Evolutionary conservation across 2,888 invertebrate genomes (phyloP).

Genomic region (Lumbricus terrestris): DNA sequence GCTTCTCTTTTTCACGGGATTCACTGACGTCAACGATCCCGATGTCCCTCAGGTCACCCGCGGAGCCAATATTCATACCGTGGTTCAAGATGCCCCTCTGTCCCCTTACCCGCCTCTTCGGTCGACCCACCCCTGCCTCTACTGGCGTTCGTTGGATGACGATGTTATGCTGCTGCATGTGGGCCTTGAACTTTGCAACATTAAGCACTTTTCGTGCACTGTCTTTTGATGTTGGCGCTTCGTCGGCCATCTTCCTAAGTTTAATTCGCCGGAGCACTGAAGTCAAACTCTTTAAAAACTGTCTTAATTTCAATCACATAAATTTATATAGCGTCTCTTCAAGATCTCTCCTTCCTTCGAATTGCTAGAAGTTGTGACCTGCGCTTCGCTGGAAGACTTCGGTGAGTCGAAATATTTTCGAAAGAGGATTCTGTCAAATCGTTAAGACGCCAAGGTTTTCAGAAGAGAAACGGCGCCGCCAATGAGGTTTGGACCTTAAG

Average conservation of each 20-base stretch:
- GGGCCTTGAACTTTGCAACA: background rate
- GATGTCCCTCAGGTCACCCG: constrained; percentile 37
- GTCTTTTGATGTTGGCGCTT: background rate
- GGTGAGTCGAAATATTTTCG: too few species aligned
- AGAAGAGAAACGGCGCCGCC: too few species aligned
- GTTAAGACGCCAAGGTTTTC: too few species aligned
- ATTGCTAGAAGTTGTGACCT: too few species aligned
- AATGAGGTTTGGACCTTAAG: too few species aligned
- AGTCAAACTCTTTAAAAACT: too few species aligned
- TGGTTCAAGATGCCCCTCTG: background rate
- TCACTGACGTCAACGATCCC: constrained; percentile 59
- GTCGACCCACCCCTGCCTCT: background rate
- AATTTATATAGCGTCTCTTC: too few species aligned
- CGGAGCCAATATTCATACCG: background rate
- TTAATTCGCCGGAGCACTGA: too few species aligned
- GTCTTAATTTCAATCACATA: too few species aligned
- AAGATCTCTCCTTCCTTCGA: too few species aligned
- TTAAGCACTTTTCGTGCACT: background rate
- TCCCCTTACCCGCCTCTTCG: background rate
- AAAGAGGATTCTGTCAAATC: too few species aligned
- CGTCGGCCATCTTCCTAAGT: background rate
- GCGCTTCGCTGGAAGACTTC: too few species aligned
- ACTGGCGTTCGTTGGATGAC: constrained; percentile 24
- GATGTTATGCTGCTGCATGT: constrained; percentile 24
- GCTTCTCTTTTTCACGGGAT: constrained; percentile 61